Evolutionary conservation across 1,140 invertebrate genomes (phyloP).

Genomic region (Heliconius nattereri): DNA sequence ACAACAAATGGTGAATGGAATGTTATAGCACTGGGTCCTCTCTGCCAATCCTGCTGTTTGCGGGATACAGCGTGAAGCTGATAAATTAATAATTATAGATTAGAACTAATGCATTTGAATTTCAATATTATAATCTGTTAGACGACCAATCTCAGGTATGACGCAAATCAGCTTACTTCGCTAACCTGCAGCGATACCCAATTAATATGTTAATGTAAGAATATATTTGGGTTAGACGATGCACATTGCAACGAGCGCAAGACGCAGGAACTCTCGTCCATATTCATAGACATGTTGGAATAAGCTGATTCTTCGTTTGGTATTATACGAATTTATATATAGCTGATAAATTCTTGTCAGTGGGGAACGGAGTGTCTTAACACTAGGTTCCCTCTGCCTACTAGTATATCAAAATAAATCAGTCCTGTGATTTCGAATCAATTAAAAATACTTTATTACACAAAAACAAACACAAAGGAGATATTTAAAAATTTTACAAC

Average conservation of each 20-base stretch:
- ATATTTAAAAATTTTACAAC: too few species aligned
- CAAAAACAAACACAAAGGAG: too few species aligned
- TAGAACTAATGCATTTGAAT: conserved; percentile 14
- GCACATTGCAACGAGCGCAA: conserved; percentile 47
- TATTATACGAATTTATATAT: not conserved
- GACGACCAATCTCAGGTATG: conserved; percentile 40
- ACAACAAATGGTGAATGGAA: too few species aligned
- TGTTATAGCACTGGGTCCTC: too few species aligned
- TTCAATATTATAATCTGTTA: conserved; percentile 36
- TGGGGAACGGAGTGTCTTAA: too few species aligned
- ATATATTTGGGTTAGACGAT: conserved; percentile 56
- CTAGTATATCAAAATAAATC: too few species aligned
- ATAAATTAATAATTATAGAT: not conserved
- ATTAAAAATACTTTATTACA: too few species aligned
- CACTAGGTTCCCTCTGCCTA: too few species aligned
- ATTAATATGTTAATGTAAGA: conserved; percentile 77
- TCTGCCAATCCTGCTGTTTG: too few species aligned
- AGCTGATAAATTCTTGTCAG: too few species aligned
- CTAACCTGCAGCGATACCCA: conserved; percentile 57
- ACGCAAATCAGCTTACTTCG: conserved; percentile 66
- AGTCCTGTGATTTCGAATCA: too few species aligned
- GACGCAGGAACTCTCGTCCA: conserved; percentile 37
- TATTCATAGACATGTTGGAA: conserved; percentile 34
- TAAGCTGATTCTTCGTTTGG: not conserved
- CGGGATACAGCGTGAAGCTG: too few species aligned